Conservation (phyloP, 2,113 vertebrate genomes). For the Leiothrix lutea region DNA sequence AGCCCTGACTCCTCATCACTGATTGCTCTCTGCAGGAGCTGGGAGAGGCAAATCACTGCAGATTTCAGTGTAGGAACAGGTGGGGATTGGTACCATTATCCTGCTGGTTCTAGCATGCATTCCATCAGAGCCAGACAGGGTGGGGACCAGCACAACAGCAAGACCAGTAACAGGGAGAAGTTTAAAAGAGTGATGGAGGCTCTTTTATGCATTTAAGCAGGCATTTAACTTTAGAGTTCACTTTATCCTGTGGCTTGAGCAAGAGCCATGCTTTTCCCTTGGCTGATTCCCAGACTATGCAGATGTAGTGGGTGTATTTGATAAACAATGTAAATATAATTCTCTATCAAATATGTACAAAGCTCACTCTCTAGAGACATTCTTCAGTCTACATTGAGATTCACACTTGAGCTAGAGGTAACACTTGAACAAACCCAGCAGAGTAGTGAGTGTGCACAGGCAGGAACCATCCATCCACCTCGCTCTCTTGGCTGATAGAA, state of each 20-base stretch:
- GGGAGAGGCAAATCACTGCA: neutral
- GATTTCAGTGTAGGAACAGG: neutral
- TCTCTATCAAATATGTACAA: neutral
- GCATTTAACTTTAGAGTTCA: neutral
- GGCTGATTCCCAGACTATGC: neutral
- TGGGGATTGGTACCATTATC: neutral
- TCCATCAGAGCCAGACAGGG: neutral
- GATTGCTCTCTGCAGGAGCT: neutral
- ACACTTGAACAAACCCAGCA: neutral
- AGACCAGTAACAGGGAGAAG: neutral
- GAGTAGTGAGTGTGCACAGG: neutral
- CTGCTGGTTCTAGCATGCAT: neutral
- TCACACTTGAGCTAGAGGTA: neutral
- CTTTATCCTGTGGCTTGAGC: neutral
- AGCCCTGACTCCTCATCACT: neutral
- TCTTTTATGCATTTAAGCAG: neutral
- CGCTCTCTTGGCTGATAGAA: neutral
- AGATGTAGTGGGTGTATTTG: neutral
- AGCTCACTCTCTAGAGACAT: neutral
- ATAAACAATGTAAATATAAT: neutral
- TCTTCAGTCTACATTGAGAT: neutral
- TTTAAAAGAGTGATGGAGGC: neutral
- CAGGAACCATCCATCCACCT: neutral
- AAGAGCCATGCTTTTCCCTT: neutral
- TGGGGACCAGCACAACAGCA: neutral